Base-by-base conservation (phyloP, 2,888 invertebrate species). In the Seira musarum region DNA sequence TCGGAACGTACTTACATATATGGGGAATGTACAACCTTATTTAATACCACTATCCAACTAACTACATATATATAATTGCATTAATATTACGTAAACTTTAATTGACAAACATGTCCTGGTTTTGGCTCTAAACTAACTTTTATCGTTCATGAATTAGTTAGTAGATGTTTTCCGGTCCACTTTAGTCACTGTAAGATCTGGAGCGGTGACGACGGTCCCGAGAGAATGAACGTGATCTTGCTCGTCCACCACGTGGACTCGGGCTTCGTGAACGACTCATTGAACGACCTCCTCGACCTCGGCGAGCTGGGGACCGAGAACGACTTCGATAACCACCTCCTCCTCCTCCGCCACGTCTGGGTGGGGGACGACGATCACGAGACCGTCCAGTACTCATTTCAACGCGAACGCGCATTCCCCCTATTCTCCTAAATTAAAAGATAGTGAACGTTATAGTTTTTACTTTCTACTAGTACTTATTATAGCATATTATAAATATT, bases 301-400 rank as follows among this genome's bases (percentile, higher is more conserved):
- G 5, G 57, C 78, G 70, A 19, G 65, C 49, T 0, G 78, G 78
- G 17, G 78, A 77, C 35, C 68, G 10, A 19, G 73, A 73, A 0
- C 72, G 77, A 57, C 67, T 73, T 53, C 70, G 64, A 71, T 57
- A 74, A 70, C 69, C 82, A n/a, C 74, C 78, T 53, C 74, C 82
- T 21, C 73, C 73, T 30, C 66, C 75, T 13, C 90, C 89, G 78
- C 92, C 92, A 84, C 93, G 93, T 76, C 93, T 17, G 22, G 65
- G 67, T 8, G 67, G 57, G 5, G 65, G 65, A 25, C 81, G 78
- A 53, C 78, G 94, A 86, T 92, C 92, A 70, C 95, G 91, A 69
- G 94, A 94, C 87, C 95, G 92, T 0, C 96, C 96, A 83, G 94
- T 95, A 0, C 96, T 96, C 96, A 96, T 96, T 90, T 97, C 96